These are phyloP conservation scores for Hassar affinis DNA, from an alignment of 2,113 vertebrate genomes.

Conservation along the genomic window DNA sequence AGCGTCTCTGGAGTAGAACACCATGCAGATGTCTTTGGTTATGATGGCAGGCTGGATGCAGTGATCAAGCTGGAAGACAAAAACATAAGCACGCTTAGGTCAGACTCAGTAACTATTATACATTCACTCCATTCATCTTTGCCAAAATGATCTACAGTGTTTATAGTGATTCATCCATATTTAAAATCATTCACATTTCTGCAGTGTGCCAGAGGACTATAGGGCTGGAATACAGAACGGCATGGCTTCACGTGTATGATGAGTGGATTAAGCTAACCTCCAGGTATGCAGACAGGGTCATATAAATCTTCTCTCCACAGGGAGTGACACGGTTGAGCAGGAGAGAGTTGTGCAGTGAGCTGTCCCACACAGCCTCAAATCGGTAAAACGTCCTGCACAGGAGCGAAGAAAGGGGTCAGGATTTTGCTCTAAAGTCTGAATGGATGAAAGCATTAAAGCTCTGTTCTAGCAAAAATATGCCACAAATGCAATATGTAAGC, in stretches of 20 bases:
- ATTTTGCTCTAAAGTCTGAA: neutral
- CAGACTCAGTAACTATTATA: neutral
- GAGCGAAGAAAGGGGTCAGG: slow-evolving; percentile 4
- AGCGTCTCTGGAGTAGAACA: slow-evolving; percentile 94
- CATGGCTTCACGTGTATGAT: neutral
- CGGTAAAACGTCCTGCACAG: slow-evolving; percentile 88
- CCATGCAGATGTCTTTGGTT: slow-evolving; percentile 97
- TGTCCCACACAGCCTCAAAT: slow-evolving; percentile 98
- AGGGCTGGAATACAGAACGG: neutral
- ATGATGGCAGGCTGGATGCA: slow-evolving; percentile 98
- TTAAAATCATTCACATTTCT: neutral
- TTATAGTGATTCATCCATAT: neutral
- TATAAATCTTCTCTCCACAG: slow-evolving; percentile 95
- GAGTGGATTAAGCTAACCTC: slow-evolving; percentile 76
- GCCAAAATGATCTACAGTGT: neutral
- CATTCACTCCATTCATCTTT: neutral
- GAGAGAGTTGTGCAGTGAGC: slow-evolving; percentile 96
- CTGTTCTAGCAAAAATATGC: slow-evolving; percentile 10
- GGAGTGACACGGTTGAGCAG: slow-evolving; percentile 95
- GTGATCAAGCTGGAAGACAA: slow-evolving; percentile 84
- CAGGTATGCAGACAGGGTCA: slow-evolving; percentile 96
- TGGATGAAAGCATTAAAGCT: neutral
- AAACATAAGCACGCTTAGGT: neutral
- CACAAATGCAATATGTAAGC: slow-evolving; percentile 4
- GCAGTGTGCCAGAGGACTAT: neutral